Evolutionary conservation across 1,140 invertebrate species (phyloP), one percentile per base, ranked within the genome.

Genomic region (Sycobia sp.): DNA sequence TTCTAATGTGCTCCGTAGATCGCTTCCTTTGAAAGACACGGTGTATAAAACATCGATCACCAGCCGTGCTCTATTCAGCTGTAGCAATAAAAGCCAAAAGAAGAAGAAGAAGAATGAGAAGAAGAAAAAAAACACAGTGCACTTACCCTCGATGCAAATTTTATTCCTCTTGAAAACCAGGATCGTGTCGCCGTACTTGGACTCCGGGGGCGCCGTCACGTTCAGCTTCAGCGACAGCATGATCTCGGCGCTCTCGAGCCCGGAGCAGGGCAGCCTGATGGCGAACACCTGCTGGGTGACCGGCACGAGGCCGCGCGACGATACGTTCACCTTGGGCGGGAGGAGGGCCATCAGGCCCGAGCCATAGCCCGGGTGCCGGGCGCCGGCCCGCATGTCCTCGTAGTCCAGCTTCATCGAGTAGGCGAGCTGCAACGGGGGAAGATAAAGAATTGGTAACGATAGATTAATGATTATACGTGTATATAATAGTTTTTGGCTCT

Each of bases 131-230:
- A n/a, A n/a, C 11, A 4, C 7, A n/a, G 38, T n/a, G 38, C 3
- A 57, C 65, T 68, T 65, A 93, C 91, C 90, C 88, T 92, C 91
- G 41, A 91, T 84, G 73, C 93, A 95, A 69, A 93, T 91, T 82
- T 94, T 95, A 79, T 92, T 93, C 67, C 93, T 83, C 73, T 89
- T 90, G 79, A 95, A 91, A 61, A 90, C 87, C 27, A 95, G 82
- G 49, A 85, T 82, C 5, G 91, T 92, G 65, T 90, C 87, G 72
- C 92, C 91, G 71, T 87, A 84, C 44, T 81, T 80, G 1, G 84
- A 82, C 56, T 86, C 84, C 55, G 76, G 69, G n/a, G 85, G 83
- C 0, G 86, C 82, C 3, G 87, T 90, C 67, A 94, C 88, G 72
- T 91, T 92, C 34, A 94, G 80, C 74, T 91, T 87, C 66, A 94